Evolutionary conservation across 1,140 invertebrate genomes (phyloP).

Genomic region (Drosophila gunungcola): DNA sequence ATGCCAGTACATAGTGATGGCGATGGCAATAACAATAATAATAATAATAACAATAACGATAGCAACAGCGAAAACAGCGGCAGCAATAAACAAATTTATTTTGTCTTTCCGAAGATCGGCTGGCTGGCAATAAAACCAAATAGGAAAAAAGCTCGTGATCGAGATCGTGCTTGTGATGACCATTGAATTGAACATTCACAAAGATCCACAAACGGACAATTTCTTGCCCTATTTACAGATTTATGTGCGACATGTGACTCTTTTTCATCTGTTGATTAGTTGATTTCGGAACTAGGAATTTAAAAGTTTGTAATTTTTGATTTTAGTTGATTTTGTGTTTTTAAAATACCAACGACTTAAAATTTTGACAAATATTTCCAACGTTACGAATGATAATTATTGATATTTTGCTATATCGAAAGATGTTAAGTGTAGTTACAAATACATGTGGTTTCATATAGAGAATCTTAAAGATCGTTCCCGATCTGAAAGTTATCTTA

Average conservation of each 20-base stretch:
- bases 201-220: conserved; percentile 19
- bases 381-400: too few relatives aligned
- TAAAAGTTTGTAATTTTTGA: not conserved
- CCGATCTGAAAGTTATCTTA: conserved; percentile 15
- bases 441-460: not conserved
- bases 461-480: not conserved
- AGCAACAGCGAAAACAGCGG: conserved; percentile 7
- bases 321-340: too few relatives aligned
- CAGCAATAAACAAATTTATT: conserved; percentile 62
- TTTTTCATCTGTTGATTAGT: not conserved
- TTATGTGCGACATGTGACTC: conserved; percentile 14
- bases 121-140: conserved; percentile 35
- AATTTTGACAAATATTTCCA: too few relatives aligned
- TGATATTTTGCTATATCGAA: too few relatives aligned
- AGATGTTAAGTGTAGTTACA: not conserved
- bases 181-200: conserved; percentile 16
- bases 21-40: conserved; percentile 48
- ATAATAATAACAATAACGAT: conserved; percentile 19
- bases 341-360: too few relatives aligned
- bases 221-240: conserved; percentile 3
- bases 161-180: conserved; percentile 36
- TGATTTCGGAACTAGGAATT: not conserved
- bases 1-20: conserved; percentile 36
- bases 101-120: conserved; percentile 55
- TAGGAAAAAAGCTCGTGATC: conserved; percentile 39